Conservation (phyloP, 2,113 vertebrate genomes). For the Elephas maximus region DNA sequence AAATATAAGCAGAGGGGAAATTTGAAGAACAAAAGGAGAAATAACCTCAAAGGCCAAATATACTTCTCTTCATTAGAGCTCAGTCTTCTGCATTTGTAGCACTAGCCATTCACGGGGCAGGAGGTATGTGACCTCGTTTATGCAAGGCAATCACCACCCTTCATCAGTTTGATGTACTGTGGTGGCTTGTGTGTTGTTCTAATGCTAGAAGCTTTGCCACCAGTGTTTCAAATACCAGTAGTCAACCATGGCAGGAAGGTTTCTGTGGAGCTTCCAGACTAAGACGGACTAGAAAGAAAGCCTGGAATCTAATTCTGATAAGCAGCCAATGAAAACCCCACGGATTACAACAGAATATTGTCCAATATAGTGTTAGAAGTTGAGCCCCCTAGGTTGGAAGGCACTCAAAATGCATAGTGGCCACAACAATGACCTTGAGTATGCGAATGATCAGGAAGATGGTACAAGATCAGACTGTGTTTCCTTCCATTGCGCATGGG, state of each 20-base stretch:
- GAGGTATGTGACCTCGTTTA: background rate
- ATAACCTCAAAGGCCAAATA: background rate
- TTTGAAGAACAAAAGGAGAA: slow-evolving; percentile 45
- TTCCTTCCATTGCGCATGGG: background rate
- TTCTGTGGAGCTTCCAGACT: no score
- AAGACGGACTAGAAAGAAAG: no score
- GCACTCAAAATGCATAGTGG: background rate
- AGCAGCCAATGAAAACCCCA: background rate
- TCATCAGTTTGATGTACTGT: background rate
- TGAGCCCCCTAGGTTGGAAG: background rate
- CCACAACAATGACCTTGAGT: background rate
- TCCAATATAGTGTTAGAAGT: background rate
- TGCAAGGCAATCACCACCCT: background rate
- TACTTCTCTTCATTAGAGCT: background rate
- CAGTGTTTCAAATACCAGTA: background rate
- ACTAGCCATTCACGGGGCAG: background rate
- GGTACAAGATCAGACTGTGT: background rate
- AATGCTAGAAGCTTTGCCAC: no score
- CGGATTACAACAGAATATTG: background rate
- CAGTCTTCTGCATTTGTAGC: background rate
- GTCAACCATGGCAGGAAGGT: background rate
- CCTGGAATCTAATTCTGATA: background rate
- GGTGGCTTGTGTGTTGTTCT: background rate
- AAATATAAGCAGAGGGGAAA: slow-evolving; percentile 13
- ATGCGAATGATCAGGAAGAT: background rate